Evolutionary conservation across 64 coral and sea anemone genomes (phyloP).

Genomic region (Dendrophyllia cribrosa): DNA sequence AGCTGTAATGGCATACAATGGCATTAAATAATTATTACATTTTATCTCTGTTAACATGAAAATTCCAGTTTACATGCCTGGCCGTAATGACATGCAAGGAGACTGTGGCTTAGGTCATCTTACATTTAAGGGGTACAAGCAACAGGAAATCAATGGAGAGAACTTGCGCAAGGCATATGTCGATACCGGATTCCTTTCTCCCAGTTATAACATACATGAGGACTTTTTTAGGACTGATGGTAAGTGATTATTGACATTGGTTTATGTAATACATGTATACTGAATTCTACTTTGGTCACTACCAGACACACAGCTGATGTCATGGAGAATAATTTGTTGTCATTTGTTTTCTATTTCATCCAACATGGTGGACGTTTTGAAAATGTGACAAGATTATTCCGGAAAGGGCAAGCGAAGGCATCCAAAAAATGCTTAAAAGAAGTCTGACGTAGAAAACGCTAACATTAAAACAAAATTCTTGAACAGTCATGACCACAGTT

Average conservation of each 20-base stretch:
- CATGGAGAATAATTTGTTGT: too few species aligned
- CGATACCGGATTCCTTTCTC: slow-evolving; percentile 83
- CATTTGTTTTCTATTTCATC: too few species aligned
- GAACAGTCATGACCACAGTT: too few species aligned
- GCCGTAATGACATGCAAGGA: slow-evolving; percentile 74
- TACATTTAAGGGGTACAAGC: slow-evolving; percentile 84
- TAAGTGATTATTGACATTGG: slow-evolving; percentile 16
- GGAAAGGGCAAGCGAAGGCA: too few species aligned
- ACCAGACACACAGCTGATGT: too few species aligned
- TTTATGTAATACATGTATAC: background rate
- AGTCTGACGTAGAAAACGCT: too few species aligned
- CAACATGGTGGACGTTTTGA: too few species aligned
- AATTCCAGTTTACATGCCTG: slow-evolving; percentile 67
- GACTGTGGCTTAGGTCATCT: slow-evolving; percentile 85
- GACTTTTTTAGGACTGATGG: slow-evolving; percentile 85
- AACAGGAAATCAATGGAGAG: slow-evolving; percentile 74
- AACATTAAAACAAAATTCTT: too few species aligned
- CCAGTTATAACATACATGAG: slow-evolving; percentile 61
- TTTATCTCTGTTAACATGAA: background rate
- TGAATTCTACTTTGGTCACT: background rate
- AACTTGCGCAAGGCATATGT: slow-evolving; percentile 70
- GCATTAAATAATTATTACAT: too few species aligned
- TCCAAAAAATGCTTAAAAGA: too few species aligned
- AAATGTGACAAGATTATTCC: too few species aligned
- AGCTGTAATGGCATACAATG: too few species aligned